Conservation (phyloP, 2,113 vertebrate genomes). For the Phalacrocorax carbo region DNA sequence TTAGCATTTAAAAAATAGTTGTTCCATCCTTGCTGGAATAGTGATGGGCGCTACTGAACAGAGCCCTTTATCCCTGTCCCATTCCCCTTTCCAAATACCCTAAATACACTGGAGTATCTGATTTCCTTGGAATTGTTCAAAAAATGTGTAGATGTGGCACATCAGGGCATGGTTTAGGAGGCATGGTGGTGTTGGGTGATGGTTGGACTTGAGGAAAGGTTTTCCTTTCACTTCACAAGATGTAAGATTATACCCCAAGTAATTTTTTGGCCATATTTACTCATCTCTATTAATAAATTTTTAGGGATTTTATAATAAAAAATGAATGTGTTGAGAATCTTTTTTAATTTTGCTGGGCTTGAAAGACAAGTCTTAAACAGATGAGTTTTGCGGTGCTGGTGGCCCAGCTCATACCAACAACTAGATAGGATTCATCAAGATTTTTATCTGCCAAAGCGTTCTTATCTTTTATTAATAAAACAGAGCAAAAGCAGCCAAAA, state of each 20-base stretch:
- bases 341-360: background rate
- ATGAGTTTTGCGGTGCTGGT: background rate
- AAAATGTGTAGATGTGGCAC: too few relatives aligned
- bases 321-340: background rate
- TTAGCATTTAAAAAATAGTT: background rate
- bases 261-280: background rate
- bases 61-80: background rate
- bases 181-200: too few relatives aligned
- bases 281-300: background rate
- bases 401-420: background rate
- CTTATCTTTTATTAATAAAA: background rate
- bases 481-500: background rate
- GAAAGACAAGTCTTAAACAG: background rate
- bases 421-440: too few relatives aligned
- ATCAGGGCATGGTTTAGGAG: too few relatives aligned
- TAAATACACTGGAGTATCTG: accelerated
- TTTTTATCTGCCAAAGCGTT: background rate
- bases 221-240: background rate
- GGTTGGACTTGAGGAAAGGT: too few relatives aligned
- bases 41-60: background rate
- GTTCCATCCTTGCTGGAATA: background rate
- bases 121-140: too few relatives aligned
- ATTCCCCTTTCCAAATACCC: background rate
- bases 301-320: background rate
- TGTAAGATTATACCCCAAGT: background rate